Percentiles rank a stretch among this genome's conserved stretches.
Evolutionary conservation across 37 sponge, comb jelly and placozoan genomes (phyloP).

Genomic region (Tethya wilhelma): DNA sequence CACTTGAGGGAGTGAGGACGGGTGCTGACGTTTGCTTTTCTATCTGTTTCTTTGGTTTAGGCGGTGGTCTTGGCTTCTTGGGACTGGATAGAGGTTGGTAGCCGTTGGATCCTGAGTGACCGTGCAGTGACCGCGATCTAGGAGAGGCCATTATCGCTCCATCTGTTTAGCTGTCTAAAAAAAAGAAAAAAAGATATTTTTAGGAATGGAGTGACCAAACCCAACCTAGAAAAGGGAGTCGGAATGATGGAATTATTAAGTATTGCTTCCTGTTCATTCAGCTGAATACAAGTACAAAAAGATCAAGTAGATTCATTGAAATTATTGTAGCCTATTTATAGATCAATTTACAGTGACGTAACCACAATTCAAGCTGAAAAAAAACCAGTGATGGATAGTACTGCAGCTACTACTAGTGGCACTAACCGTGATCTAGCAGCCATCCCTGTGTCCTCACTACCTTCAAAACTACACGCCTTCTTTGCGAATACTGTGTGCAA

Average conservation of each 20-base stretch:
- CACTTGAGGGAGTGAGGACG: neutral
- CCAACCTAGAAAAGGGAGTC: no score
- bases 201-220: neutral
- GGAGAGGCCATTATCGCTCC: neutral
- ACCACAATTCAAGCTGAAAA: neutral
- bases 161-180: neutral
- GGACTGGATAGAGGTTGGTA: neutral
- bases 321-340: no score
- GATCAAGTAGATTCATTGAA: no score
- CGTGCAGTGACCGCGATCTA: neutral
- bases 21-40: neutral
- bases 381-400: neutral
- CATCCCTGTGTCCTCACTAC: constrained; percentile 9
- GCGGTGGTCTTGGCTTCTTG: neutral
- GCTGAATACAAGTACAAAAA: no score
- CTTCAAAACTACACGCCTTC: constrained; percentile 6
- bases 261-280: no score
- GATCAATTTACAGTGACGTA: neutral
- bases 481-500: constrained; percentile 33
- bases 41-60: constrained; percentile 2
- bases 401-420: neutral
- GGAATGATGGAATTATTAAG: no score
- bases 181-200: neutral
- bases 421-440: constrained; percentile 22
- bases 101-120: neutral